These are phyloP conservation scores for Ochropacha duplaris DNA, from an alignment of 2,888 invertebrate genomes.

Conservation along the genomic window DNA sequence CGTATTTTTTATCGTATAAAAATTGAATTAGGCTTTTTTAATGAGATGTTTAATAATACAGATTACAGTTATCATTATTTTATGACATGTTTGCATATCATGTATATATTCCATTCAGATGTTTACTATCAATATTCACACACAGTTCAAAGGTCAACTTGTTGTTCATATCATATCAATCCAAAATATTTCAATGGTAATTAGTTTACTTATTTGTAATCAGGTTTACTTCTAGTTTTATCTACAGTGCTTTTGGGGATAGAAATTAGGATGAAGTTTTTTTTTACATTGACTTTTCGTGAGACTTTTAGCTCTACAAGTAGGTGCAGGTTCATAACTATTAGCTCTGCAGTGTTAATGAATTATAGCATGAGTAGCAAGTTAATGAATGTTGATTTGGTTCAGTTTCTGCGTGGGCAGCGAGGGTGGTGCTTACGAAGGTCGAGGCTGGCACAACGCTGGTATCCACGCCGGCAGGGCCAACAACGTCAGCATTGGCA, in stretches of 20 bases:
- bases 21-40: too few species aligned
- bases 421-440: constrained; percentile 87
- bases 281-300: too few species aligned
- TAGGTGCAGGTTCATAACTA: too few species aligned
- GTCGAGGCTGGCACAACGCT: constrained; percentile 86
- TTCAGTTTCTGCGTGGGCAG: constrained; percentile 87
- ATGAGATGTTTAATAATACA: too few species aligned
- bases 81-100: background rate
- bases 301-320: too few species aligned
- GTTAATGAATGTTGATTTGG: background rate
- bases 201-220: too few species aligned
- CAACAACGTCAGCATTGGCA: constrained; percentile 86
- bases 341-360: background rate
- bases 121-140: background rate
- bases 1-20: too few species aligned
- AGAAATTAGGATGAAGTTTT: too few species aligned
- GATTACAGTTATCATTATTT: background rate
- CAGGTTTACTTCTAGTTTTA: too few species aligned
- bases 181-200: too few species aligned
- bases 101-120: background rate
- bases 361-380: background rate
- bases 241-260: too few species aligned
- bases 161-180: too few species aligned
- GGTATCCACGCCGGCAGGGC: constrained; percentile 87
- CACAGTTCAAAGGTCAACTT: background rate